These are phyloP conservation scores for Phenganax subtilis DNA, from an alignment of 92 coral and sea anemone genomes.

Conservation along the genomic window DNA sequence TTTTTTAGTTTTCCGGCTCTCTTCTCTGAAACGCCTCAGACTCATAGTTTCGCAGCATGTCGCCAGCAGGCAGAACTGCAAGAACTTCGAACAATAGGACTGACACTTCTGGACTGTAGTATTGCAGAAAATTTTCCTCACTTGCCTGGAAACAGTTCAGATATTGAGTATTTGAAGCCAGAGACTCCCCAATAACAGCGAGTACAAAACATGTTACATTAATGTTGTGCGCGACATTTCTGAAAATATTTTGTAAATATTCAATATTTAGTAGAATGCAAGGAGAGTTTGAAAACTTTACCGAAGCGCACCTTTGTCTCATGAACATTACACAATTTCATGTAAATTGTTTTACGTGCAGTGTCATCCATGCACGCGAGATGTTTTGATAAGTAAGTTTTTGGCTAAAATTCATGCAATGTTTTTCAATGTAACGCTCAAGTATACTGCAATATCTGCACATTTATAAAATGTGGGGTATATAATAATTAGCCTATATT, in stretches of 20 bases:
- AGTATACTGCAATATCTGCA: too few relatives aligned
- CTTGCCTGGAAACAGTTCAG: background rate
- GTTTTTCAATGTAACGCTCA: too few relatives aligned
- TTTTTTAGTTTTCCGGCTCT: conserved; percentile 15
- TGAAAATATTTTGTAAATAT: background rate
- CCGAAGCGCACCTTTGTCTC: background rate
- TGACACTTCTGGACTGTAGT: background rate
- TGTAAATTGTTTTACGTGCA: too few relatives aligned
- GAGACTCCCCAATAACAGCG: conserved; percentile 7
- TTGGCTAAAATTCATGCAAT: too few relatives aligned
- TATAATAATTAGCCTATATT: too few relatives aligned
- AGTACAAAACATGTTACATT: background rate
- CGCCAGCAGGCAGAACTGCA: background rate
- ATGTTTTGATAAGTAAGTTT: too few relatives aligned
- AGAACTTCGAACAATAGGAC: background rate
- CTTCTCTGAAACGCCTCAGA: conserved; percentile 6
- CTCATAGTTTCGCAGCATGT: background rate
- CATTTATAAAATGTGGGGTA: too few relatives aligned
- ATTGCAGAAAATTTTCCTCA: too few relatives aligned
- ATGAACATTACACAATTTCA: background rate
- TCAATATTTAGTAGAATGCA: too few relatives aligned
- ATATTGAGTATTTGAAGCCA: background rate
- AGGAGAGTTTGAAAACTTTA: too few relatives aligned
- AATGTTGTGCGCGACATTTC: background rate
- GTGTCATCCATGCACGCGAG: too few relatives aligned